Conservation (phyloP, 2,888 invertebrate species). For the Orthosia incerta region DNA sequence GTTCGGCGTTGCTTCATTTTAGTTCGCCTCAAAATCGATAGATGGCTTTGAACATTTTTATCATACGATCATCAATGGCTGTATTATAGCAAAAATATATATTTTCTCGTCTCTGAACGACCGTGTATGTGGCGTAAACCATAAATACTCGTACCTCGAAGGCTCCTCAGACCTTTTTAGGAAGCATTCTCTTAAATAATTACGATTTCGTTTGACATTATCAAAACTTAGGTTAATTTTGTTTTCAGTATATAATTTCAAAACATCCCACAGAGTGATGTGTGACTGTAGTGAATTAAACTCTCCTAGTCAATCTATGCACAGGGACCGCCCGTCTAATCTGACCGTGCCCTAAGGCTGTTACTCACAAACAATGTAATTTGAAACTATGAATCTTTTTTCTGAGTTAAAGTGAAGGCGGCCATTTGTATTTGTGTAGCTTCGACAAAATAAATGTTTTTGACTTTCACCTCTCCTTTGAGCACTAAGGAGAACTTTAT, state of each 20-base stretch:
- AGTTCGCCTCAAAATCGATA: too few relatives aligned
- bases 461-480: conserved; percentile 47
- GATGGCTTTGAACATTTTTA: too few relatives aligned
- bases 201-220: too few relatives aligned
- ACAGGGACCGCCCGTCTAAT: not conserved
- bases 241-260: too few relatives aligned
- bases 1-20: too few relatives aligned
- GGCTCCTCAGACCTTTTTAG: too few relatives aligned
- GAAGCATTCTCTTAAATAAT: not conserved
- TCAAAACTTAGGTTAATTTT: not conserved
- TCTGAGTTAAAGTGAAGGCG: conserved; percentile 38
- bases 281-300: not conserved
- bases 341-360: conserved; percentile 9
- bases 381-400: conserved; percentile 58
- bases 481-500: conserved; percentile 26
- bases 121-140: too few relatives aligned
- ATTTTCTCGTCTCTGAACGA: too few relatives aligned
- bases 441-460: conserved; percentile 54
- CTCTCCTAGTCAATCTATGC: not conserved
- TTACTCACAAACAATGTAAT: conserved; percentile 56
- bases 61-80: too few relatives aligned
- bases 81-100: too few relatives aligned
- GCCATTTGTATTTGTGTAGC: conserved; percentile 54
- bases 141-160: too few relatives aligned
- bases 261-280: too few relatives aligned